A percentile compares a stretch with the other conserved stretches of the same genome.
phyloP scores from a whole-genome alignment of 2,888 invertebrate species.

The Crematogaster levior region DNA sequence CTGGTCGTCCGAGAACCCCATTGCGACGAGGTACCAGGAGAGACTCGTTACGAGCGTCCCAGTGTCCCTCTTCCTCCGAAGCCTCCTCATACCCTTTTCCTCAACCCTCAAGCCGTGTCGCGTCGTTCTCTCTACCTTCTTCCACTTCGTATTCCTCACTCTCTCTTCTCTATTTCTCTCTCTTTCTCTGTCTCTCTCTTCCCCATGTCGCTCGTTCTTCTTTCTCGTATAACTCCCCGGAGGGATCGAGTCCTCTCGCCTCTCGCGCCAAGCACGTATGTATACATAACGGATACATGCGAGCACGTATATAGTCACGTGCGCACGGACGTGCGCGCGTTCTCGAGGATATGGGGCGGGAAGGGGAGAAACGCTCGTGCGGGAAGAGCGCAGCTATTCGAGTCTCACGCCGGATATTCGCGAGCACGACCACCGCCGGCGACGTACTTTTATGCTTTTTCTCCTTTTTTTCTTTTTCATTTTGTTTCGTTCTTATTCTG shows the following conservation, averaged over 20 bases:
- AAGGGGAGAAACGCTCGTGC: slow-evolving; percentile 43
- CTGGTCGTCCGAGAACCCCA: slow-evolving; percentile 67
- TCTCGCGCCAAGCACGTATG: slow-evolving; percentile 50
- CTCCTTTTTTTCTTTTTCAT: not conserved
- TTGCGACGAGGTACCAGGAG: slow-evolving; percentile 68
- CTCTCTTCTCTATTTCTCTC: not conserved
- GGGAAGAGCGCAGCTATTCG: slow-evolving; percentile 46
- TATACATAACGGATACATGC: slow-evolving; percentile 54
- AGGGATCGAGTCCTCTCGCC: slow-evolving; percentile 66
- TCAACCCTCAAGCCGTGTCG: slow-evolving; percentile 32
- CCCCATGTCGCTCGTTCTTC: slow-evolving; percentile 46
- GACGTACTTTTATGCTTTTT: slow-evolving; percentile 38
- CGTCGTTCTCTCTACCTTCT: slow-evolving; percentile 37
- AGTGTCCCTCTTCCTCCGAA: slow-evolving; percentile 60
- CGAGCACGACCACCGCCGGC: slow-evolving; percentile 48
- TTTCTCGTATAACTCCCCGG: slow-evolving; percentile 68
- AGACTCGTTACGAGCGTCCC: slow-evolving; percentile 75
- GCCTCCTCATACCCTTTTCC: slow-evolving; percentile 12
- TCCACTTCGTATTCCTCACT: slow-evolving; percentile 29
- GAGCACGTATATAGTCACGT: slow-evolving; percentile 38
- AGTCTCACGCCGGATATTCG: slow-evolving; percentile 47
- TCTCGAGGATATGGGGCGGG: slow-evolving; percentile 33
- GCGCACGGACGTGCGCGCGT: slow-evolving; percentile 36
- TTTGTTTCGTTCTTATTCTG: slow-evolving; percentile 19
- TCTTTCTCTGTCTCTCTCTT: not conserved